Percentiles rank a stretch among this genome's conserved stretches.
These are phyloP conservation scores for Daboia siamensis DNA, from an alignment of 2,113 vertebrate genomes.

Conservation along the genomic window DNA sequence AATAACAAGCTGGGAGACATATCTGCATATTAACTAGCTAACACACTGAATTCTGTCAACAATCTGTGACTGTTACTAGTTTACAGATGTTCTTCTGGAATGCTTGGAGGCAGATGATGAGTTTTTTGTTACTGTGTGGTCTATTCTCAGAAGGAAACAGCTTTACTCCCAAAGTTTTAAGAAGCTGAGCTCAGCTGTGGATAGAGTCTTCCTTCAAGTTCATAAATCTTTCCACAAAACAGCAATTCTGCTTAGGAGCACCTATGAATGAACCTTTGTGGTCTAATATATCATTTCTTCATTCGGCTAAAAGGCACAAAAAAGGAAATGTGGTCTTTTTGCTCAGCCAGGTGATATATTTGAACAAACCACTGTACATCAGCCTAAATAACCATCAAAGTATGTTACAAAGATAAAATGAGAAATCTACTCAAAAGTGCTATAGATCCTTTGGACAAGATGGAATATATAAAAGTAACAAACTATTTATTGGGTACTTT, in stretches of 20 bases:
- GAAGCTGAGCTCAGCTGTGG: neutral
- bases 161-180: neutral
- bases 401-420: neutral
- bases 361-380: neutral
- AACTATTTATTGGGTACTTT: neutral
- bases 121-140: neutral
- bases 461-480: neutral
- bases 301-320: neutral
- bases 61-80: neutral
- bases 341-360: neutral
- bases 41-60: neutral
- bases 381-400: neutral
- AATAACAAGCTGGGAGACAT: neutral
- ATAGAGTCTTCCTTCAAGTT: neutral
- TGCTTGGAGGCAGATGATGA: neutral
- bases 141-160: neutral
- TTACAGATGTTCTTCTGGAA: neutral
- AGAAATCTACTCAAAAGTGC: neutral
- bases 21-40: neutral
- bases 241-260: neutral
- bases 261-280: neutral
- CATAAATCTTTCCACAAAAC: neutral
- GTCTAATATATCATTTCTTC: neutral
- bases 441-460: neutral
- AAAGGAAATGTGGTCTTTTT: neutral